Percentiles rank a stretch among this genome's conserved stretches.
phyloP scores from a whole-genome alignment of 2,888 invertebrate genomes.

The Acrocera orbiculus region DNA sequence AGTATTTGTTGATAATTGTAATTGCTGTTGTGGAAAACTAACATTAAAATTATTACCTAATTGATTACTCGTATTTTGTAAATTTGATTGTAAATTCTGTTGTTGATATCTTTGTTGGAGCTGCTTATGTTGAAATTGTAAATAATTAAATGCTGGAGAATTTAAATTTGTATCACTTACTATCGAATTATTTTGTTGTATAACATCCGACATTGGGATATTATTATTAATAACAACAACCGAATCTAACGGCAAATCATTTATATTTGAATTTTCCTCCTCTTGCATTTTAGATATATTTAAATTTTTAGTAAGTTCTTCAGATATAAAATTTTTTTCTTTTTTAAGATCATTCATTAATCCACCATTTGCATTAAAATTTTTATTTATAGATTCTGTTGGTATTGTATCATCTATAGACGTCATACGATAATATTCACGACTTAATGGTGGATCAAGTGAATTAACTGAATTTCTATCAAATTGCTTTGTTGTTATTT shows the following conservation, averaged over 20 bases:
- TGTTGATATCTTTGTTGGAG: constrained; percentile 29
- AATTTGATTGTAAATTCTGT: constrained; percentile 7
- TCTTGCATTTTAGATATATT: constrained; percentile 23
- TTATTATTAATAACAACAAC: constrained; percentile 27
- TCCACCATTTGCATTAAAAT: constrained; percentile 17
- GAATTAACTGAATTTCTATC: constrained; percentile 10
- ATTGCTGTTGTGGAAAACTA: constrained; percentile 1
- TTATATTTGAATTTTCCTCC: constrained; percentile 29
- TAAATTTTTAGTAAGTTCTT: constrained; percentile 1
- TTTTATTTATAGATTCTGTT: constrained; percentile 14
- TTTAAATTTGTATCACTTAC: constrained; percentile 13
- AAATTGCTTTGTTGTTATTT: constrained; percentile 9
- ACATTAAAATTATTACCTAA: too few species aligned
- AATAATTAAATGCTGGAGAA: constrained; percentile 19
- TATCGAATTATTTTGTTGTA: constrained; percentile 1
- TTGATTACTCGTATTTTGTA: too few species aligned
- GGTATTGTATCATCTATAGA: constrained; percentile 7
- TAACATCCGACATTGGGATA: constrained; percentile 8
- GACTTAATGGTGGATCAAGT: constrained; percentile 9
- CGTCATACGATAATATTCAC: constrained; percentile 6
- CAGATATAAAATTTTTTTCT: neutral
- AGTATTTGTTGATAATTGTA: neutral
- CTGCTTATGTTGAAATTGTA: constrained; percentile 28
- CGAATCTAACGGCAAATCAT: constrained; percentile 31
- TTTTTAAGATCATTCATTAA: too few species aligned